phyloP scores from a whole-genome alignment of 2,888 invertebrate species.

The Cheilosia urbana region DNA sequence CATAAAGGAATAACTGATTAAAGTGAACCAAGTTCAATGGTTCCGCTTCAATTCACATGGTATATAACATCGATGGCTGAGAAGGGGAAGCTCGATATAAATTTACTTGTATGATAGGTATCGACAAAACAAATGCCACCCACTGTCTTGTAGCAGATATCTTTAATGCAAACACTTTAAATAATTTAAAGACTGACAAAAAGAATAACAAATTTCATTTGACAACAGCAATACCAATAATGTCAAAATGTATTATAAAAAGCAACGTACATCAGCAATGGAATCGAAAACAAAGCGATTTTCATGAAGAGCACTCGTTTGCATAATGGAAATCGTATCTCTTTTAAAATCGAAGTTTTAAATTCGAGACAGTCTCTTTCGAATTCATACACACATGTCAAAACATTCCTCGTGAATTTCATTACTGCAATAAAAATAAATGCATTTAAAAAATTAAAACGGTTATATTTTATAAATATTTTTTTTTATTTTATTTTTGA shows the following conservation, averaged over 20 bases:
- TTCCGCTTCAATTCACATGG: conserved; percentile 11
- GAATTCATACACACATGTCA: background rate
- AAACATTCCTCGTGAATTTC: background rate
- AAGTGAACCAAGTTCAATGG: background rate
- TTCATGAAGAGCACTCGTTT: background rate
- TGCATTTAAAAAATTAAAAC: too few species aligned
- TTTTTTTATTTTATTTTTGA: too few species aligned
- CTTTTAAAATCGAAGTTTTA: background rate
- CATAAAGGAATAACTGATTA: too few species aligned
- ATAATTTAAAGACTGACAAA: background rate
- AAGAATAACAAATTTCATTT: background rate
- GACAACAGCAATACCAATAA: background rate
- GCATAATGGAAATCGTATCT: background rate
- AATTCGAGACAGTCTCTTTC: background rate
- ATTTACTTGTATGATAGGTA: conserved; percentile 1
- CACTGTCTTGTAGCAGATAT: background rate
- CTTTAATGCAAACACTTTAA: background rate
- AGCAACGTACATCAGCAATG: background rate
- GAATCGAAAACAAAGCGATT: conserved; percentile 11
- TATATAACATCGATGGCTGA: background rate
- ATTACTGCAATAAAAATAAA: background rate
- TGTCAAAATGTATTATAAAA: too few species aligned
- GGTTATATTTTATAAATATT: too few species aligned
- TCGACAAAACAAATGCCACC: conserved; percentile 7
- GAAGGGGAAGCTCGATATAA: background rate